Base-by-base conservation (phyloP, 2,113 vertebrate species). In the Crotalus tigris region DNA sequence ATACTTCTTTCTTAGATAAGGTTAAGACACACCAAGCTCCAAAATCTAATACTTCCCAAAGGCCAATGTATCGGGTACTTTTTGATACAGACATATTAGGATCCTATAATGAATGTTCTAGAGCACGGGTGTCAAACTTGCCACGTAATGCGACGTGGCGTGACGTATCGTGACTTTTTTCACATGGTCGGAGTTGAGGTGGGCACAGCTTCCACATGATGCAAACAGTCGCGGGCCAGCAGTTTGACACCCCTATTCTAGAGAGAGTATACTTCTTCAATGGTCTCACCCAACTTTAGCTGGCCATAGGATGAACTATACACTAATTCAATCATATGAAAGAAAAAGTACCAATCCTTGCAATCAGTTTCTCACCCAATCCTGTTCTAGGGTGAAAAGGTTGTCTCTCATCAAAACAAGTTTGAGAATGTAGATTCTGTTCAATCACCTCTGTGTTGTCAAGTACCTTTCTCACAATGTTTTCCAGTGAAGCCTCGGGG, bases 381-480 rank as follows among this genome's bases (percentile, higher is more conserved):
- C 46, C 81, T 87, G n/a, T 19, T 6, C 85, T 93, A 10, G 64
- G 64, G 12, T 2, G 58, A 23, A 44, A 55, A 23, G 23, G 33
- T 39, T 11, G 1, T 33, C 61, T 53, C 39, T 33, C 21, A 91
- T 39, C 21, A 53, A 39, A 53, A n/a, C 26, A 61, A 4, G 33
- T 75, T 53, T 49, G 24, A 24, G 58, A 87, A 85, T 81, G 59
- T 24, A 90, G 88, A 49, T 91, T 58, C 92, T 21, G 29, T 8
- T 39, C 87, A 6, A 0, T 24, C 53, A 44, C 0, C 24, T 81
- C 51, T 33, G 6, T 9, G 19, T 57, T 0, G 4, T 44, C 86
- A 0, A 87, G 93, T 98, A 99, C 99, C 99, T 99, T 98, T 99
- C 97, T 99, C 99, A 0, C 99, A 99, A 95, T 98, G 98, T 86